These are phyloP conservation scores for Morbakka virulenta DNA, from an alignment of 30 jellyfish, hydroid and myxozoan species.

Conservation along the genomic window DNA sequence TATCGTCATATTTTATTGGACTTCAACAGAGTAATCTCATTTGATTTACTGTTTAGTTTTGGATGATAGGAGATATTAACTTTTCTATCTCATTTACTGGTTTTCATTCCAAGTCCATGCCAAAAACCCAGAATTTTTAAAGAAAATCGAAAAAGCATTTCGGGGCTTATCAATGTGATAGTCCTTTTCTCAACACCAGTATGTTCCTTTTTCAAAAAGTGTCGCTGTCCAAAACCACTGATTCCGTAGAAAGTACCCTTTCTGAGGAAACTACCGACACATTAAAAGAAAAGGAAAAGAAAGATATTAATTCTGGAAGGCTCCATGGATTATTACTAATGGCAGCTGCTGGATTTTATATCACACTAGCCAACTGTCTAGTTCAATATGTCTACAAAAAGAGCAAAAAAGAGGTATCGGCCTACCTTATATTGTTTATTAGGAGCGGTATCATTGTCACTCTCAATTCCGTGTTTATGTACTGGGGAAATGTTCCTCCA, in stretches of 20 bases:
- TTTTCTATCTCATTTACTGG: too few species aligned
- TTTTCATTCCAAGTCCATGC: too few species aligned
- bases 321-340: conserved; percentile 64
- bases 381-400: conserved; percentile 70
- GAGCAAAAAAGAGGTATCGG: conserved; percentile 50
- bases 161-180: too few species aligned
- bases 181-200: too few species aligned
- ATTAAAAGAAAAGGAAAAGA: background rate
- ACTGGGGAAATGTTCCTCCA: conserved; percentile 68
- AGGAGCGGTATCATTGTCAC: conserved; percentile 53
- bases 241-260: background rate
- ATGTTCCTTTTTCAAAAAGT: background rate
- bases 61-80: too few species aligned
- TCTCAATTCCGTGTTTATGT: conserved; percentile 53
- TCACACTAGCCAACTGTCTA: conserved; percentile 61
- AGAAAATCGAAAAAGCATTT: too few species aligned
- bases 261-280: background rate
- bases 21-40: too few species aligned
- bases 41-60: too few species aligned
- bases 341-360: conserved; percentile 83
- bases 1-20: too few species aligned
- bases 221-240: background rate
- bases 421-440: conserved; percentile 46
- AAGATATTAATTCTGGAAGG: conserved; percentile 2
- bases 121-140: too few species aligned